Conservation (phyloP, 1,140 invertebrate species). For the Oryctes rhinoceros region DNA sequence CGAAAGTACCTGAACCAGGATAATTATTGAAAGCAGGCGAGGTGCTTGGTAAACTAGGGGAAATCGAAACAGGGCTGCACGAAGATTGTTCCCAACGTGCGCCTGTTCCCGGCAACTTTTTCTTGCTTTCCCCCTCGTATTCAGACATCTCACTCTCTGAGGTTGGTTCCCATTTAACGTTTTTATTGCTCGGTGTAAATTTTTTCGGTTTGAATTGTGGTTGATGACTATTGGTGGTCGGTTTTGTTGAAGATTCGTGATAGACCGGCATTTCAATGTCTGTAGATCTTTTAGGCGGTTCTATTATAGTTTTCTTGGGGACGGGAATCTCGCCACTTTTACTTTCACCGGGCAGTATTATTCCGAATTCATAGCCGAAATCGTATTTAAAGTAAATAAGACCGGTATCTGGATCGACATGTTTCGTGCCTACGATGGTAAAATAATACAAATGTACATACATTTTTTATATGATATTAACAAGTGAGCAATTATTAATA, state of each 20-base stretch:
- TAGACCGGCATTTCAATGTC: conserved; percentile 71
- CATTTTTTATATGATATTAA: too few species aligned
- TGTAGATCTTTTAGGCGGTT: conserved; percentile 64
- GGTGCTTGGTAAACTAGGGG: conserved; percentile 68
- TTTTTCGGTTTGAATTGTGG: conserved; percentile 59
- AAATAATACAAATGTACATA: background rate
- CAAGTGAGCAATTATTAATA: too few species aligned
- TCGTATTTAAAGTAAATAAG: conserved; percentile 86
- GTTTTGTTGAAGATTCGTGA: conserved; percentile 65
- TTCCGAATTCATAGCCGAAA: conserved; percentile 83
- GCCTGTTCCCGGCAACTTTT: conserved; percentile 62
- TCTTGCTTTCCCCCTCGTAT: conserved; percentile 62
- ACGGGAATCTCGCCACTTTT: conserved; percentile 64
- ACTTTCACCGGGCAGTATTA: conserved; percentile 74
- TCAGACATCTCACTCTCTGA: conserved; percentile 72
- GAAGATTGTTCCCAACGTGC: conserved; percentile 66
- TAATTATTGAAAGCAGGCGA: conserved; percentile 63
- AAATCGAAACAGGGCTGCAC: conserved; percentile 67
- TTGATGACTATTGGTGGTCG: conserved; percentile 48
- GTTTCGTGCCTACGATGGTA: conserved; percentile 73
- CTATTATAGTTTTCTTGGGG: conserved; percentile 60
- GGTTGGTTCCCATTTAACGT: conserved; percentile 71
- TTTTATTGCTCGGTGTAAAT: conserved; percentile 62
- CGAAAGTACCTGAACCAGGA: conserved; percentile 53
- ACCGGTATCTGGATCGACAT: conserved; percentile 78